Percentiles rank a stretch among this genome's conserved stretches.
phyloP scores from a whole-genome alignment of 2,113 vertebrate species.

The Paedocypris sp. region DNA sequence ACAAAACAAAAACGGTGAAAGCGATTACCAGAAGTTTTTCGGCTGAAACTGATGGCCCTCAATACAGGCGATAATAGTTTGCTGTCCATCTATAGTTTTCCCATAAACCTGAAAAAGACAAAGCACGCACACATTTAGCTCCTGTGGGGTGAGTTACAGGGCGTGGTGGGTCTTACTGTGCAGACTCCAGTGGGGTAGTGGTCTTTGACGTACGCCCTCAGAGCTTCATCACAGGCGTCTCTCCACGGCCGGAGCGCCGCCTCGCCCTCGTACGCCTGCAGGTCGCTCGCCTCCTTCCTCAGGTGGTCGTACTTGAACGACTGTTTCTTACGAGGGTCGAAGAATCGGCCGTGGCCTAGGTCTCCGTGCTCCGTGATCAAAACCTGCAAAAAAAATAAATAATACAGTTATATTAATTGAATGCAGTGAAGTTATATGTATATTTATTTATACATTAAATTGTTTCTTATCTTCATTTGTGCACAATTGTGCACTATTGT shows the following conservation, averaged over 20 bases:
- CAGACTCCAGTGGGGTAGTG: conserved; percentile 87
- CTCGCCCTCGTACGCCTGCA: conserved; percentile 72
- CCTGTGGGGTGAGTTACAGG: neutral
- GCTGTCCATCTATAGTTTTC: conserved; percentile 90
- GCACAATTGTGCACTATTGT: too few relatives aligned
- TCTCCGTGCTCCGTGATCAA: conserved; percentile 93
- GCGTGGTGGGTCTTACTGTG: conserved; percentile 68
- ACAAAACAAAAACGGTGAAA: neutral
- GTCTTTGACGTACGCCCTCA: conserved; percentile 82
- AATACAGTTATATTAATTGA: too few relatives aligned
- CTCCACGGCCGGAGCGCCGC: conserved; percentile 70
- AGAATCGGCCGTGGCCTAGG: conserved; percentile 82
- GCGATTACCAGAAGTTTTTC: conserved; percentile 89
- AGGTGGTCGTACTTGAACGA: conserved; percentile 95
- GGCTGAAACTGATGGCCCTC: conserved; percentile 94
- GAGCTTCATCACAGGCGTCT: conserved; percentile 74
- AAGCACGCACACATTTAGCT: neutral
- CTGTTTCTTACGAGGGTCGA: conserved; percentile 87
- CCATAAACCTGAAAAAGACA: conserved; percentile 75
- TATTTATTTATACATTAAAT: too few relatives aligned
- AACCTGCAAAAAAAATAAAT: too few relatives aligned
- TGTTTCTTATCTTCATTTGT: too few relatives aligned
- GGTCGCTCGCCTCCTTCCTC: conserved; percentile 83
- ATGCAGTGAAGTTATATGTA: too few relatives aligned
- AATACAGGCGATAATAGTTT: conserved; percentile 91